Conservation (phyloP, 2,888 invertebrate species). For the Andrena haemorrhoa region DNA sequence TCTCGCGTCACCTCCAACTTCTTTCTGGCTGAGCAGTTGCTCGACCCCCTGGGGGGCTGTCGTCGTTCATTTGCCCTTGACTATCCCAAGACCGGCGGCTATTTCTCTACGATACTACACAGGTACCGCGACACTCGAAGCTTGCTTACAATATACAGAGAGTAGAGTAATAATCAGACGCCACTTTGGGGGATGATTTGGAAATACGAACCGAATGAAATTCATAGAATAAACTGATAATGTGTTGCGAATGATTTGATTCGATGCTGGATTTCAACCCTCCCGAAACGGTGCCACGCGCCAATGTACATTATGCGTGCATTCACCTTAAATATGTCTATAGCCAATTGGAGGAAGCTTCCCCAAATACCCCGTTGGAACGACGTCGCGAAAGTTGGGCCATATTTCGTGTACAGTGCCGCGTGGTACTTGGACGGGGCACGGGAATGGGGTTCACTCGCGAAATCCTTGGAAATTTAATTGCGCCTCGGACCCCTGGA, state of each 20-base stretch:
- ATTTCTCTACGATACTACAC: too few species aligned
- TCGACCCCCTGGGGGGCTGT: background rate
- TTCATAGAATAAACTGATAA: too few species aligned
- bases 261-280: too few species aligned
- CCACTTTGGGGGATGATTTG: too few species aligned
- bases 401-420: background rate
- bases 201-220: too few species aligned
- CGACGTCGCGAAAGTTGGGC: background rate
- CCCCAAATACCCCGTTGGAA: background rate
- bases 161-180: too few species aligned
- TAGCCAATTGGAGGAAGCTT: background rate
- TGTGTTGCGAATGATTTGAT: too few species aligned
- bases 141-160: too few species aligned
- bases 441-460: background rate
- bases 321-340: too few species aligned
- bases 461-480: constrained; percentile 39
- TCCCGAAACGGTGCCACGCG: too few species aligned
- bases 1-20: constrained; percentile 56
- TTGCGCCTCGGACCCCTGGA: constrained; percentile 16
- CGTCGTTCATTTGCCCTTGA: background rate
- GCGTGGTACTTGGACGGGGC: background rate
- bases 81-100: background rate
- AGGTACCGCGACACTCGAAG: too few species aligned
- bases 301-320: too few species aligned
- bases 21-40: constrained; percentile 14